Percentiles rank a stretch among this genome's conserved stretches.
These are phyloP conservation scores for Eudemis profundana DNA, from an alignment of 2,888 invertebrate genomes.

Conservation along the genomic window DNA sequence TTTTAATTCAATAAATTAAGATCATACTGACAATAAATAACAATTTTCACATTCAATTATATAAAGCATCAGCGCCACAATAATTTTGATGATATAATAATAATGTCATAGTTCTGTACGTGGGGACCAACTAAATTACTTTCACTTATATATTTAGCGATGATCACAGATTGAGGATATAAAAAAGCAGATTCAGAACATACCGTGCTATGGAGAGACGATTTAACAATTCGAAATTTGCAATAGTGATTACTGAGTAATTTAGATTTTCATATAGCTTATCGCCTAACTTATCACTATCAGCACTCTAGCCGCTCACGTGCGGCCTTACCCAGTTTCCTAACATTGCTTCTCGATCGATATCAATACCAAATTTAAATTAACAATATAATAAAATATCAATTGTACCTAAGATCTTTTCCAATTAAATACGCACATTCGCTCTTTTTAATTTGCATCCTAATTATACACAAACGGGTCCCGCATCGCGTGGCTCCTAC, in stretches of 20 bases:
- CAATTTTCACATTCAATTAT: conserved; percentile 77
- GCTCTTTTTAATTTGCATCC: conserved; percentile 69
- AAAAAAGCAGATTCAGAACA: conserved; percentile 84
- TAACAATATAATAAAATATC: conserved; percentile 85
- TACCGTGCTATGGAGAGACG: conserved; percentile 83
- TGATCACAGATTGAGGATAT: conserved; percentile 85
- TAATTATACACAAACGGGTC: conserved; percentile 68
- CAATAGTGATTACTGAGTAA: conserved; percentile 84
- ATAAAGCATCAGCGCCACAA: conserved; percentile 74
- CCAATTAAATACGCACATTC: conserved; percentile 80
- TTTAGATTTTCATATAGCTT: conserved; percentile 83
- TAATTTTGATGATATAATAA: conserved; percentile 68
- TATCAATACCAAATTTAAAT: conserved; percentile 84
- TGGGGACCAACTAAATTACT: conserved; percentile 76
- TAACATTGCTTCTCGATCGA: conserved; percentile 82
- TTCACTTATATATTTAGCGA: conserved; percentile 82
- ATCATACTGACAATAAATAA: conserved; percentile 83
- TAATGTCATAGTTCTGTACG: conserved; percentile 67
- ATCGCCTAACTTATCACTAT: conserved; percentile 81
- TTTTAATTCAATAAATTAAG: conserved; percentile 83
- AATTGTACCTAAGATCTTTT: conserved; percentile 85
- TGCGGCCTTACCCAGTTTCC: conserved; percentile 69
- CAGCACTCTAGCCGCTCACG: conserved; percentile 75
- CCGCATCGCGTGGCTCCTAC: conserved; percentile 52
- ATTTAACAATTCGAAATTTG: conserved; percentile 82